These are phyloP conservation scores for Ylistrum balloti DNA, from an alignment of 1,140 invertebrate species.

Conservation along the genomic window DNA sequence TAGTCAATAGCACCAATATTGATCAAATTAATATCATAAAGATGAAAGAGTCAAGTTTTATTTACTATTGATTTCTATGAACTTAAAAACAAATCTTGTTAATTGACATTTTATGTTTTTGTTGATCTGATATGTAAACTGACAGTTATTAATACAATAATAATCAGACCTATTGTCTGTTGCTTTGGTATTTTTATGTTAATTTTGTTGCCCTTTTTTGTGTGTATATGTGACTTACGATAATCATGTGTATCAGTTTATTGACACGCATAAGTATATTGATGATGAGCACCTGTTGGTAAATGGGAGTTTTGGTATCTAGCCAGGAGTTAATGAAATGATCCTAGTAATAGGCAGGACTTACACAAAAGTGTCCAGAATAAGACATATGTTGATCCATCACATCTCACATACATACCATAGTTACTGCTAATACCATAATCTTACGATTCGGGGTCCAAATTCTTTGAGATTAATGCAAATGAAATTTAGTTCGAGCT, in stretches of 20 bases:
- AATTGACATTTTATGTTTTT: too few species aligned
- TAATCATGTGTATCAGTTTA: not conserved
- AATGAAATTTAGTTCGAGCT: too few species aligned
- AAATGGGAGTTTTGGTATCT: conserved; percentile 1
- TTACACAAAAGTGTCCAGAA: conserved; percentile 2
- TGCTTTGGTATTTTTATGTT: too few species aligned
- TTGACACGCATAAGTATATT: not conserved
- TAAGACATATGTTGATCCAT: not conserved
- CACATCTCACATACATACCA: too few species aligned
- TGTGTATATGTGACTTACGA: not conserved
- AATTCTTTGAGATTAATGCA: too few species aligned
- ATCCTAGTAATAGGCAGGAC: not conserved
- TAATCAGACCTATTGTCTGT: too few species aligned
- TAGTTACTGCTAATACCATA: too few species aligned
- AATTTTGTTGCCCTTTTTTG: not conserved
- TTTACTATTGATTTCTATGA: too few species aligned
- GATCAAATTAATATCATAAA: not conserved
- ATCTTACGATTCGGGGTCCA: too few species aligned
- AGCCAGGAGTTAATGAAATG: conserved; percentile 2
- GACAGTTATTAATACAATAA: too few species aligned
- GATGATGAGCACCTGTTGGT: not conserved
- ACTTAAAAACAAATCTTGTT: too few species aligned
- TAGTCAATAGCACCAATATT: not conserved
- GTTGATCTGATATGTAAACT: too few species aligned
- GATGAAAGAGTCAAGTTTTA: not conserved